Evolutionary conservation across 64 coral and sea anemone genomes (phyloP).

Genomic region (Dendronephthya gigantea): DNA sequence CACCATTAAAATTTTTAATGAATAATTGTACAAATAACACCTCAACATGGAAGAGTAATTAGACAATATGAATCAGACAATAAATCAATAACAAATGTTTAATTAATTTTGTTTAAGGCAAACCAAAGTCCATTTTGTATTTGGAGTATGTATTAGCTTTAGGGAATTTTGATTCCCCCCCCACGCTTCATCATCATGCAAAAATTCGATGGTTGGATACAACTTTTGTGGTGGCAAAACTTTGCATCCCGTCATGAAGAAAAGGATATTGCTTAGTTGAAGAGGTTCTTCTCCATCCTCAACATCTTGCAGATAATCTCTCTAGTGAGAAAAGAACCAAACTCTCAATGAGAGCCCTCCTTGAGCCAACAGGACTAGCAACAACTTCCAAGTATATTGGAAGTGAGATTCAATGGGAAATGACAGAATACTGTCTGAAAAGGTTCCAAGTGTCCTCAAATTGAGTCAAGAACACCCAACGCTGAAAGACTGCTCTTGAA

Average conservation of each 20-base stretch:
- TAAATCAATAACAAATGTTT: not conserved
- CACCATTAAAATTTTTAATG: too few species aligned
- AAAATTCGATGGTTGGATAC: not conserved
- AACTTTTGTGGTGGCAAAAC: not conserved
- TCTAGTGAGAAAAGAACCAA: not conserved
- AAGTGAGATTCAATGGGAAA: conserved; percentile 17
- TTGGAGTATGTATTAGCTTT: conserved; percentile 6
- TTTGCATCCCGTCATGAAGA: not conserved
- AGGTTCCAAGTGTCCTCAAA: conserved; percentile 25
- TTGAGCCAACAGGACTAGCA: not conserved
- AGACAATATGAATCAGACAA: too few species aligned
- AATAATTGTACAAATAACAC: too few species aligned
- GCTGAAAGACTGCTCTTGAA: not conserved
- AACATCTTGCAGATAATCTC: not conserved
- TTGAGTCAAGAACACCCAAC: conserved; percentile 39
- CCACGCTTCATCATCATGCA: not conserved
- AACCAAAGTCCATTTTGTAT: conserved; percentile 35
- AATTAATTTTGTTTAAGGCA: not conserved
- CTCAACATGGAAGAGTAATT: too few species aligned
- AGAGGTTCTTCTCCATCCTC: not conserved
- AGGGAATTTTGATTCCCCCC: not conserved
- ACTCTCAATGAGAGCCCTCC: not conserved
- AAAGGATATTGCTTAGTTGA: not conserved
- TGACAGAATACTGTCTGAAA: conserved; percentile 50
- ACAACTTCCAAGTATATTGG: not conserved